Evolutionary conservation across 2,888 invertebrate genomes (phyloP), one percentile per base, ranked within the genome.

Genomic region (Girardia tigrina): DNA sequence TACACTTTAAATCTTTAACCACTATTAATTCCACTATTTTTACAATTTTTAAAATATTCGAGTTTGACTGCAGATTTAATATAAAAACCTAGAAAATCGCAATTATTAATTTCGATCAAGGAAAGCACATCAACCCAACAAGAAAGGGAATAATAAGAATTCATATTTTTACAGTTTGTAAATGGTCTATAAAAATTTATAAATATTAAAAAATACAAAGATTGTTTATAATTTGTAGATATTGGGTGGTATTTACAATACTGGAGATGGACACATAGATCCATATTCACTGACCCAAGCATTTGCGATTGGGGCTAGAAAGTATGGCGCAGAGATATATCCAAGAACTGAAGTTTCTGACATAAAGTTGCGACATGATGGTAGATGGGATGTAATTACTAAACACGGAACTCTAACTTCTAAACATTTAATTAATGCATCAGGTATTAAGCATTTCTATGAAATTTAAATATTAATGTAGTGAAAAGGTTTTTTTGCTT

Each of bases 401-500:
- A 42, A 78, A 0, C 74, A 79, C 29, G 84, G 84, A 42, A 78
- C 79, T 26, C 79, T 86, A 27, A 78, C 77, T 1, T 80, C 85
- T 4, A 79, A 82, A 23, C 81, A 82, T 71, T 79, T 85, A n/a
- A 80, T 86, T 71, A 86, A 86, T 79, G 84, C 84, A 8, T 82
- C 83, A 74, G 84, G 83, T 82, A 56, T n/a, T n/a, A n/a, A n/a
- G n/a, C n/a, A n/a, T n/a, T 36, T 36, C 16, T 36, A 12, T 36
- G 36, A 36, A 36, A 36, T 8, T 36, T 36, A 12, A 36, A 36
- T n/a, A n/a, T n/a, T n/a, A n/a, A n/a, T n/a, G n/a, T n/a, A n/a
- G n/a, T n/a, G n/a, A n/a, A 27, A 78, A 83, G 86, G 86, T 8
- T 83, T 86, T 78, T 85, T 84, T 84, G 85, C 84, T 1, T 80